Percentiles rank a stretch among this genome's conserved stretches.
Evolutionary conservation across 2,113 vertebrate species (phyloP).

Genomic region (Ptychochromis oligacanthus): DNA sequence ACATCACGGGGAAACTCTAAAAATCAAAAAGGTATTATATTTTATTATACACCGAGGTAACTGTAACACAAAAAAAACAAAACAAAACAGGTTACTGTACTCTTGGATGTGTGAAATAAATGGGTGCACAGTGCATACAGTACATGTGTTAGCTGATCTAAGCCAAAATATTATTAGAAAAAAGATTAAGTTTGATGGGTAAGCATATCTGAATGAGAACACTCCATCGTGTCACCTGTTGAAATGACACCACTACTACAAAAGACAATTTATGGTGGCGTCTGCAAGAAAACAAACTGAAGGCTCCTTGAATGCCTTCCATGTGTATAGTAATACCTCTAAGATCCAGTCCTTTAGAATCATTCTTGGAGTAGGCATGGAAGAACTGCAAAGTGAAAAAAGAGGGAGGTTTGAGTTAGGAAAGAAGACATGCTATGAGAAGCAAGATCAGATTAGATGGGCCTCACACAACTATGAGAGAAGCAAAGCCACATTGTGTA

Average conservation of each 20-base stretch:
- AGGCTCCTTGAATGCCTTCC: neutral
- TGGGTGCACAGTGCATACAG: neutral
- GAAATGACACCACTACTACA: neutral
- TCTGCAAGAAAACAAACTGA: neutral
- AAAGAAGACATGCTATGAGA: neutral
- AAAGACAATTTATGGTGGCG: neutral
- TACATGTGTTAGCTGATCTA: no score
- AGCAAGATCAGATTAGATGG: conserved; percentile 18
- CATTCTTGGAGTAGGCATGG: conserved; percentile 81
- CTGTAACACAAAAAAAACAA: neutral
- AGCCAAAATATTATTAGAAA: neutral
- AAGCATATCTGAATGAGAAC: neutral
- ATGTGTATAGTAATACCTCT: conserved; percentile 71
- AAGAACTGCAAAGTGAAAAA: conserved; percentile 84
- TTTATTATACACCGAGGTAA: neutral
- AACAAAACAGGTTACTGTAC: neutral
- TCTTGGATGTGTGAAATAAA: neutral
- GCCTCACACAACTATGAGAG: conserved; percentile 38
- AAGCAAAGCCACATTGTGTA: conserved; percentile 31
- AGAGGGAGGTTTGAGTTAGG: neutral
- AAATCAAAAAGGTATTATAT: neutral
- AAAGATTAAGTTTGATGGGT: neutral
- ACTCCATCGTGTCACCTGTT: neutral
- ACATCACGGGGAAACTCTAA: conserved; percentile 63
- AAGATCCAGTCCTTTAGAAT: conserved; percentile 70